Evolutionary conservation across 30 jellyfish, hydroid and myxozoan genomes (phyloP).

Genomic region (Aurelia sp.): DNA sequence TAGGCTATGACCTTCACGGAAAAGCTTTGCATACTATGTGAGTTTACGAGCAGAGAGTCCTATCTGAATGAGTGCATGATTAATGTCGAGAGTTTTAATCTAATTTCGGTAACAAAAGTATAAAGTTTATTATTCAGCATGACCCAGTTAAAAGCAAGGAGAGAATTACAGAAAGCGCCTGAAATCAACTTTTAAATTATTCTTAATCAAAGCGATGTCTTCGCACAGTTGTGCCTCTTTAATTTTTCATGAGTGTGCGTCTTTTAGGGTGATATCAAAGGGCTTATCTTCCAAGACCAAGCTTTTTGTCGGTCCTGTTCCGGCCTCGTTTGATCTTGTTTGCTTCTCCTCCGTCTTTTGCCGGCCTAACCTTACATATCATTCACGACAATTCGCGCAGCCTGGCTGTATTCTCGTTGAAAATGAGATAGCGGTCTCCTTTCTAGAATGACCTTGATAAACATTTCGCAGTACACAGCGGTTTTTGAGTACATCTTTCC

Average conservation of each 20-base stretch:
- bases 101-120: constrained; percentile 41
- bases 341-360: neutral
- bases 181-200: constrained; percentile 37
- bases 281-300: constrained; percentile 47
- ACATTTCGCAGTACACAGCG: too few relatives aligned
- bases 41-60: constrained; percentile 6
- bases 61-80: constrained; percentile 40
- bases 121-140: constrained; percentile 5
- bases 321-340: constrained; percentile 49
- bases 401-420: too few relatives aligned
- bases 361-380: too few relatives aligned
- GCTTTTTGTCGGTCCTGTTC: constrained; percentile 42
- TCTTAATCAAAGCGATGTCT: constrained; percentile 25
- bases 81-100: constrained; percentile 46
- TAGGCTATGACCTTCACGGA: constrained; percentile 30
- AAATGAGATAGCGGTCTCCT: too few relatives aligned
- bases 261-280: constrained; percentile 36
- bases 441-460: too few relatives aligned
- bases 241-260: constrained; percentile 59
- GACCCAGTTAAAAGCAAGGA: constrained; percentile 55
- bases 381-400: too few relatives aligned
- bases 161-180: constrained; percentile 56
- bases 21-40: constrained; percentile 20
- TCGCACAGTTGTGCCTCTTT: constrained; percentile 44
- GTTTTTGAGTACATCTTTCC: too few relatives aligned